Percentiles rank a stretch among this genome's conserved stretches.
phyloP scores from a whole-genome alignment of 2,113 vertebrate species.

The Burhinus bistriatus region DNA sequence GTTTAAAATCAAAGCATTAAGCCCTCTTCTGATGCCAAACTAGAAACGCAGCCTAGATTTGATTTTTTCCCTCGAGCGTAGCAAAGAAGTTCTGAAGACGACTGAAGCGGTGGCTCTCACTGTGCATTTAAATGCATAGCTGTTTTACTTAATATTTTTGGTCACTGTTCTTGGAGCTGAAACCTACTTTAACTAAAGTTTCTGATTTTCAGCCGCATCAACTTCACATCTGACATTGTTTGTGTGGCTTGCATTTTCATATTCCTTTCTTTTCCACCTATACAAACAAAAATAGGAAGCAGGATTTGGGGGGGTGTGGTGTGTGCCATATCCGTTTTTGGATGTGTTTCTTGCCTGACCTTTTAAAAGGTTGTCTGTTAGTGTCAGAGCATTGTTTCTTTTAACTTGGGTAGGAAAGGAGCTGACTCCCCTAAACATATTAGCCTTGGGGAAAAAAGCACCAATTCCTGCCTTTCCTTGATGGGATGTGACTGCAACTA shows the following conservation, averaged over 20 bases:
- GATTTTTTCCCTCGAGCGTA: neutral
- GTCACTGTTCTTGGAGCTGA: neutral
- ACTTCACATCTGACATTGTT: neutral
- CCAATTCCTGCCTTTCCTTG: neutral
- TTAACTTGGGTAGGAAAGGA: neutral
- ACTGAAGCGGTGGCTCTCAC: neutral
- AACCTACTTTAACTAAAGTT: neutral
- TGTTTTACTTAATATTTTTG: neutral
- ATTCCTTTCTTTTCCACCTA: neutral
- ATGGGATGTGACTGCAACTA: neutral
- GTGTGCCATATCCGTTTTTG: neutral
- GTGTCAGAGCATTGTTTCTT: neutral
- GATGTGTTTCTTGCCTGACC: neutral
- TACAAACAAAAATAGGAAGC: neutral
- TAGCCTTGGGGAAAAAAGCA: neutral
- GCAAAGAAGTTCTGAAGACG: neutral
- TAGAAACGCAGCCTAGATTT: neutral
- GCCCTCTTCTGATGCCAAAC: neutral
- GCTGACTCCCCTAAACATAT: neutral
- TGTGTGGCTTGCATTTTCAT: neutral
- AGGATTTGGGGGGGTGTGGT: neutral
- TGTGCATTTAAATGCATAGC: neutral
- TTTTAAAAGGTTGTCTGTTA: neutral
- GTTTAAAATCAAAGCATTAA: neutral
- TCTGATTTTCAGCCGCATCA: neutral